Base-by-base conservation (phyloP, 1,140 invertebrate genomes). In the Pseudomyrmex flavicornis region DNA sequence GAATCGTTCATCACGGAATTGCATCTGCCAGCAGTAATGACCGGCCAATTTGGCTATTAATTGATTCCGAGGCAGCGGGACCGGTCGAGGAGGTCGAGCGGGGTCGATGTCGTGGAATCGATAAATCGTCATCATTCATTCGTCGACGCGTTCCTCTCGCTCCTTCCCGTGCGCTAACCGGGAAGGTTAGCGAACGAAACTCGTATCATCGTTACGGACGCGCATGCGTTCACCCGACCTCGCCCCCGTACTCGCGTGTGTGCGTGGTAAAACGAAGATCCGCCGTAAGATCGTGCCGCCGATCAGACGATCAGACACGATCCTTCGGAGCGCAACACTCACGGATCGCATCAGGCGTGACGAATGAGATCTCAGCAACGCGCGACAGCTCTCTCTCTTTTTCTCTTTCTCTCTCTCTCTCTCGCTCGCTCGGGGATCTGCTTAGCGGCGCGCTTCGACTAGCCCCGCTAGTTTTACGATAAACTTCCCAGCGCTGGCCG, bases 21-120 rank as follows among this genome's bases (percentile, higher is more conserved):
- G 79, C 80, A 58, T 84, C 74, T 82, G 88, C 85, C 83, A 85
- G 63, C 68, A 66, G 87, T 89, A 89, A 89, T 89, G 87, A 79
- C 63, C 84, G 76, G 69, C 70, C 84, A 85, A 88, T 90, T 90
- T 90, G 69, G 86, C 82, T 90, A 90, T 90, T 90, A 90, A 90
- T 90, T 88, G 88, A 90, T 90, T 90, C 59, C 79, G 56, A 80
- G 59, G 50, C 61, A 56, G 52, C 70, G 65, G 72, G 35, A 50
- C 46, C 52, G 46, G 79, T 35, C 73, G 73, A 84, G 56, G 48
- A 86, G 75, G 62, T 86, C 72, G 76, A 56, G 10, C 54, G 50
- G 54, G 84, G 80, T 83, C 84, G 66, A 50, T 50, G 74, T 26
- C 54, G 54, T 62, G 52, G 69, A 69, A 65, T 74, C 85, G 84